Conservation (phyloP, 1,140 invertebrate genomes). For the Heliothis virescens region DNA sequence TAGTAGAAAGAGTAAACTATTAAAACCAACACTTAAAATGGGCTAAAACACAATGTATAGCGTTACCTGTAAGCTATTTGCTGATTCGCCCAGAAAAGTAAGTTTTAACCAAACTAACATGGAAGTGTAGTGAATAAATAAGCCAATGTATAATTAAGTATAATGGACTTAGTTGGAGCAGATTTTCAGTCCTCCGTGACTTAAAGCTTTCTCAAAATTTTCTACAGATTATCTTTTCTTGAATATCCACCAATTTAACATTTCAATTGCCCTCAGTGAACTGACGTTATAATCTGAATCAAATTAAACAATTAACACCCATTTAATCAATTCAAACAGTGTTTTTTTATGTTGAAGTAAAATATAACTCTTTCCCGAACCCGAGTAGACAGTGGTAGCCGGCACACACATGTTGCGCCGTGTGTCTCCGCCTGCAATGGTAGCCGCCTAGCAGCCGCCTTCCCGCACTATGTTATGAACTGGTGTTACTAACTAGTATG, state of each 20-base stretch:
- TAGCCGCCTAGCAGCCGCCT: neutral
- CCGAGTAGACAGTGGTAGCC: neutral
- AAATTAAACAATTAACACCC: no score
- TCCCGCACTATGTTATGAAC: neutral
- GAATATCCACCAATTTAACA: neutral
- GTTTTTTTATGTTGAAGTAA: no score
- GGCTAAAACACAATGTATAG: no score
- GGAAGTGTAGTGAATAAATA: neutral
- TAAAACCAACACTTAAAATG: no score
- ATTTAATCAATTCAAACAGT: no score
- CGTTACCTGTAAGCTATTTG: neutral
- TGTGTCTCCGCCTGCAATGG: neutral
- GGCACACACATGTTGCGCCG: conserved; percentile 4
- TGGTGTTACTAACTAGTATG: neutral
- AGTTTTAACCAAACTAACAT: neutral
- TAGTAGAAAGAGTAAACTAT: no score
- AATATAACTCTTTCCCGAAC: neutral
- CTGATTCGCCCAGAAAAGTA: neutral
- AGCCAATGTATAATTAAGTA: conserved; percentile 5
- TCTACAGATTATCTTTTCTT: neutral
- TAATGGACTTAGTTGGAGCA: neutral
- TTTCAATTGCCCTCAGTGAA: neutral
- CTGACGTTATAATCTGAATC: neutral
- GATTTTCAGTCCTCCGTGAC: conserved; percentile 4
- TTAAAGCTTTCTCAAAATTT: conserved; percentile 30